Percentiles rank a stretch among this genome's conserved stretches.
phyloP scores from a whole-genome alignment of 2,888 invertebrate genomes.

The Xylophagus ater region DNA sequence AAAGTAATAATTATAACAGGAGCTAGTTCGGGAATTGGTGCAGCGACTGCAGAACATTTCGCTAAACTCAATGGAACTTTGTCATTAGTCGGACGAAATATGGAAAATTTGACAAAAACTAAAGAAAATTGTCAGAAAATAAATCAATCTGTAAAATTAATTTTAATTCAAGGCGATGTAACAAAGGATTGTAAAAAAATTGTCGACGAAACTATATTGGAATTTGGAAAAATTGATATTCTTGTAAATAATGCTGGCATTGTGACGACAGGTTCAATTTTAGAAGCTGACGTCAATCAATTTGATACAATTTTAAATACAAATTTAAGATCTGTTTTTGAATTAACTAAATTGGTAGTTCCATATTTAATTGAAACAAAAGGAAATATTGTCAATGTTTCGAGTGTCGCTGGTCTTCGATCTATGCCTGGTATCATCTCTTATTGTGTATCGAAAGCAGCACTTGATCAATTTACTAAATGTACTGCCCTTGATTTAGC shows the following conservation, averaged over 20 bases:
- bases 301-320: constrained; percentile 79
- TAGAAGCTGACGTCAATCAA: constrained; percentile 67
- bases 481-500: constrained; percentile 79
- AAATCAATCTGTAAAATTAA: constrained; percentile 44
- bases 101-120: constrained; percentile 52
- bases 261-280: constrained; percentile 65
- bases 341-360: constrained; percentile 70
- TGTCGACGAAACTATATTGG: constrained; percentile 52
- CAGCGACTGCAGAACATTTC: constrained; percentile 55
- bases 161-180: constrained; percentile 58
- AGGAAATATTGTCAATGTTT: constrained; percentile 86
- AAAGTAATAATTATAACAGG: constrained; percentile 52
- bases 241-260: constrained; percentile 85
- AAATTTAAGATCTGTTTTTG: constrained; percentile 68
- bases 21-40: constrained; percentile 67
- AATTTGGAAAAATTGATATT: constrained; percentile 60
- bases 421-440: constrained; percentile 82
- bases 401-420: constrained; percentile 80
- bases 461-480: constrained; percentile 86
- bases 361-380: constrained; percentile 69
- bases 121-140: constrained; percentile 44
- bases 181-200: constrained; percentile 50
- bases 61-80: constrained; percentile 51
- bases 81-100: constrained; percentile 57
- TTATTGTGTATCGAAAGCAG: constrained; percentile 87